Base-by-base conservation (phyloP, 2,888 invertebrate genomes). In the Anthophora plumipes region DNA sequence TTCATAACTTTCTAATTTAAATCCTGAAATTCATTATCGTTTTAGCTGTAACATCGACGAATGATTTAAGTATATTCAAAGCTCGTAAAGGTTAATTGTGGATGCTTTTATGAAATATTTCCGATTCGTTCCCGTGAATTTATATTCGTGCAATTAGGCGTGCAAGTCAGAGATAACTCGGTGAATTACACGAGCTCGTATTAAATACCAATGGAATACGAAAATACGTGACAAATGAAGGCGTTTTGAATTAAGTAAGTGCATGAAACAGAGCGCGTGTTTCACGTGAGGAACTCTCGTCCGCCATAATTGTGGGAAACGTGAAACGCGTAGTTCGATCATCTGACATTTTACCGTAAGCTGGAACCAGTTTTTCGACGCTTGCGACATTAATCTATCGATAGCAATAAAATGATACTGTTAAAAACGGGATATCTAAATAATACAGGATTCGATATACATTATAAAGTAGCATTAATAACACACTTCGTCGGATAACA, bases 341-440 rank as follows among this genome's bases (percentile, higher is more conserved):
- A 50, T 41, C 41, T 61, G 70, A 60, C 70, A 70, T 70, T 70
- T 60, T 50, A 70, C 25, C n/a, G 41, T 39, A 70, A 61, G n/a
- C 25, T 31, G 61, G 25, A 59, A 70, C 61, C 70, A 70, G 61
- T 70, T 70, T n/a, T 50, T 25, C 70, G n/a, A 50, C n/a, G 39
- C 25, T 70, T 52, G 48, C 61, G 41, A 25, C 48, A 60, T 69
- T 59, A 59, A 69, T 67, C 54, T 43, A n/a, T 43, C 54, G 25
- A 25, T 43, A 39, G 25, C 25, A 25, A 39, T 55, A 37, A 39
- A 59, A 48, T 46, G 17, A 39, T 22, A 22, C 20, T 12, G 22
- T 59, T 37, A 48, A 50, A 37, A 48, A 39, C 48, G 5, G 37
- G 46, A 22, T 43, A 57, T 57, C 57, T 46, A 69, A 69, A 69